Evolutionary conservation across 2,888 invertebrate genomes (phyloP), one percentile per base, ranked within the genome.

Genomic region (Atrina japonica): DNA sequence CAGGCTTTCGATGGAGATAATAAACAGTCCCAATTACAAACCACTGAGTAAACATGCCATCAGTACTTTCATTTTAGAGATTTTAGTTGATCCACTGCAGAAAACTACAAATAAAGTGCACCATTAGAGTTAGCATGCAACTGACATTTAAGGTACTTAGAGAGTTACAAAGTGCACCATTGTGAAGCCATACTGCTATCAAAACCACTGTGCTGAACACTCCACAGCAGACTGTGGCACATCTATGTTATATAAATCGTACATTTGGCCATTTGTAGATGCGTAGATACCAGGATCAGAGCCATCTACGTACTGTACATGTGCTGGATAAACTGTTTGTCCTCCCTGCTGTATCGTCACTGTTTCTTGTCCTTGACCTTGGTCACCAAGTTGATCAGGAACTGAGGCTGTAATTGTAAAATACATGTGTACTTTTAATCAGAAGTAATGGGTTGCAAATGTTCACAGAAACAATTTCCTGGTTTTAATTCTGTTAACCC

Each of bases 261-360:
- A 93, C 93, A 93, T 93, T 91, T 93, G 93, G 83, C 93, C 93
- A 91, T 93, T 93, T 83, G 93, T 90, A 70, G 84, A 80, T 78
- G 92, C 83, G 91, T 93, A 93, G 91, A 92, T 92, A 91, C 92
- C 92, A 88, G 91, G 93, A 90, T 92, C 92, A 79, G 92, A 92
- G 84, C 93, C 93, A 84, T 93, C 93, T 86, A 93, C 93, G 91
- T 93, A 93, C 90, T 93, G 93, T 75, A 93, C 93, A 87, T 93
- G 93, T 70, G 93, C 93, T 55, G 93, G 92, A 88, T 93, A 93
- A 73, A 91, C 90, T 49, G 90, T 85, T 82, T 90, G 88, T 74
- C 86, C 84, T 66, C 84, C 86, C 55, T 84, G 86, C 58, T 89
- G 86, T 21, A 86, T 76, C 1, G 84, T 82, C 67, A 93, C 93